Percentiles rank a stretch among this genome's conserved stretches.
Evolutionary conservation across 2,797 vertebrate genomes (phyloP).

Genomic region (Margarornis squamiger): DNA sequence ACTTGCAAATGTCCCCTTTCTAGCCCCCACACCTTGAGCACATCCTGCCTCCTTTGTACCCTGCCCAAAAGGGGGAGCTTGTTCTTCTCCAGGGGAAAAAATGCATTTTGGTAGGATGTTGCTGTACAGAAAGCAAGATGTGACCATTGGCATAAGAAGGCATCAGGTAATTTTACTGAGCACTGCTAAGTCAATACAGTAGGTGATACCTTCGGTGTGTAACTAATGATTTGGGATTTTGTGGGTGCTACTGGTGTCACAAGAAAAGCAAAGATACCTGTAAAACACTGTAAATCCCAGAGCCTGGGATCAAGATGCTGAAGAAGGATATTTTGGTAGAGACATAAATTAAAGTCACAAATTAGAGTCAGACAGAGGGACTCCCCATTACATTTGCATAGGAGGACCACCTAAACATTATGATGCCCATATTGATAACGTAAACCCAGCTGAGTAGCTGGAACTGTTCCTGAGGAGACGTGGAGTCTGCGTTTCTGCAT

Average conservation of each 20-base stretch:
- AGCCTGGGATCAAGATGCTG: background rate
- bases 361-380: background rate
- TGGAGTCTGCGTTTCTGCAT: accelerated
- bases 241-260: background rate
- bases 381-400: background rate
- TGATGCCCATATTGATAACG: background rate
- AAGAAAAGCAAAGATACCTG: background rate
- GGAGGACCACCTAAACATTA: background rate
- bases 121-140: background rate
- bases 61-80: background rate
- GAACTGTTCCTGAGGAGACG: background rate
- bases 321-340: background rate
- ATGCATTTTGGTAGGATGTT: background rate
- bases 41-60: background rate
- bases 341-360: background rate
- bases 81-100: background rate
- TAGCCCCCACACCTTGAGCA: accelerated
- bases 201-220: background rate
- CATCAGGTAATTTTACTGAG: background rate
- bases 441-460: background rate
- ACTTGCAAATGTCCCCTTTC: background rate
- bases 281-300: background rate
- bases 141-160: background rate
- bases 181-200: background rate
- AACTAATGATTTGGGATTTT: background rate